Evolutionary conservation across 1,140 invertebrate genomes (phyloP).

Genomic region (Tribolium madens): DNA sequence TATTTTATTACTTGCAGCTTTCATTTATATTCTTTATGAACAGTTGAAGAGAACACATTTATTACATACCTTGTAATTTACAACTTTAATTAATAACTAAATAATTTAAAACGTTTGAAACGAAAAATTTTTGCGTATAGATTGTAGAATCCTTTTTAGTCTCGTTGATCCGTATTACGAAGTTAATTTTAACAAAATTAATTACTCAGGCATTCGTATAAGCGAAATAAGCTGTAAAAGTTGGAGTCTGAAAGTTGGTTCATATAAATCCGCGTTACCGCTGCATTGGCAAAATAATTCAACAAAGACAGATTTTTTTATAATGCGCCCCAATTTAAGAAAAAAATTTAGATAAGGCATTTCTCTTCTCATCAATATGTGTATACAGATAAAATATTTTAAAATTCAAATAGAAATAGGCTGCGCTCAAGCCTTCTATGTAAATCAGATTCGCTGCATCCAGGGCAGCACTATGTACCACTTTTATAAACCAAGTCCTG

Average conservation of each 20-base stretch:
- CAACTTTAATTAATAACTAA: too few relatives aligned
- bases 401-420: constrained; percentile 48
- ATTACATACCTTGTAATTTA: not conserved
- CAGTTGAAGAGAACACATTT: not conserved
- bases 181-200: constrained; percentile 14
- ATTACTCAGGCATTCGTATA: constrained; percentile 10
- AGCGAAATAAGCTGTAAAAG: constrained; percentile 46
- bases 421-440: constrained; percentile 41
- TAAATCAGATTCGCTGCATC: constrained; percentile 32
- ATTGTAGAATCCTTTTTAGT: not conserved
- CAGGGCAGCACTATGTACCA: not conserved
- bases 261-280: constrained; percentile 40
- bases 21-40: not conserved
- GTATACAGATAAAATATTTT: constrained; percentile 44
- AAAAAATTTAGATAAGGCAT: constrained; percentile 15
- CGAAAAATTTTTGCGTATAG: constrained; percentile 1
- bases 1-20: constrained; percentile 21
- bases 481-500: not conserved
- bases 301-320: not conserved
- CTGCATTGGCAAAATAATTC: not conserved
- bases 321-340: not conserved
- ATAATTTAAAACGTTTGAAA: not conserved
- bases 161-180: constrained; percentile 1
- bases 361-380: constrained; percentile 9
- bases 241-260: constrained; percentile 44